Percentiles rank a stretch among this genome's conserved stretches.
phyloP scores from a whole-genome alignment of 2,113 vertebrate genomes.

The Martes martes region DNA sequence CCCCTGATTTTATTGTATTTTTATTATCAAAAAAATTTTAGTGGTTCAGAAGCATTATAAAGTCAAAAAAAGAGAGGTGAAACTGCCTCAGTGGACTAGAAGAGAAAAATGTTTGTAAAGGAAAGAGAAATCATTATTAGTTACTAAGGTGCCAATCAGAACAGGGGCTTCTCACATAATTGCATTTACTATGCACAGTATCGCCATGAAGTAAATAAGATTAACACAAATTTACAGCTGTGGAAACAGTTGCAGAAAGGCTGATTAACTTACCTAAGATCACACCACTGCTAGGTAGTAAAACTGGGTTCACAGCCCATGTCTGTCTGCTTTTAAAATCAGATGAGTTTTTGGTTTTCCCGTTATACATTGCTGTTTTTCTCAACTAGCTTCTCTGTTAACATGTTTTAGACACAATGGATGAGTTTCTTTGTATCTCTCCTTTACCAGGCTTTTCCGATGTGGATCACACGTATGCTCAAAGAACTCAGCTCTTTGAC shows the following conservation, averaged over 20 bases:
- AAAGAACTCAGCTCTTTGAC: slow-evolving; percentile 98
- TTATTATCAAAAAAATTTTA: not conserved
- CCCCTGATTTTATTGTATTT: not conserved
- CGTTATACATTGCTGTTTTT: not conserved
- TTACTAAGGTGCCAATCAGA: not conserved
- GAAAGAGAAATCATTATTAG: not conserved
- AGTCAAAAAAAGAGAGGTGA: not conserved
- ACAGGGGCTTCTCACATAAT: not conserved
- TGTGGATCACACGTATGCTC: slow-evolving; percentile 97
- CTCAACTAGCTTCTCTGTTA: not conserved
- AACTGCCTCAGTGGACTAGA: not conserved
- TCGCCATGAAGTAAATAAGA: not conserved
- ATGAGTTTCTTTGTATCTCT: slow-evolving; percentile 56
- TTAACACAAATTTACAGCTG: not conserved
- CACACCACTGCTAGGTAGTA: not conserved
- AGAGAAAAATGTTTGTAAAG: not conserved
- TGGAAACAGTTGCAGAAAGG: not conserved
- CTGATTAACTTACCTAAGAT: not conserved
- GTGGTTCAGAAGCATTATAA: not conserved
- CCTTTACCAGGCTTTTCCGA: slow-evolving; percentile 92
- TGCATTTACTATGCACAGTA: not conserved
- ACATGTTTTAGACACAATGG: not conserved
- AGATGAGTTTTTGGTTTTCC: not conserved
- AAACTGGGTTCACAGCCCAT: not conserved
- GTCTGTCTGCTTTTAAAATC: not conserved